phyloP scores from a whole-genome alignment of 2,113 vertebrate species.

The Microcebus murinus region DNA sequence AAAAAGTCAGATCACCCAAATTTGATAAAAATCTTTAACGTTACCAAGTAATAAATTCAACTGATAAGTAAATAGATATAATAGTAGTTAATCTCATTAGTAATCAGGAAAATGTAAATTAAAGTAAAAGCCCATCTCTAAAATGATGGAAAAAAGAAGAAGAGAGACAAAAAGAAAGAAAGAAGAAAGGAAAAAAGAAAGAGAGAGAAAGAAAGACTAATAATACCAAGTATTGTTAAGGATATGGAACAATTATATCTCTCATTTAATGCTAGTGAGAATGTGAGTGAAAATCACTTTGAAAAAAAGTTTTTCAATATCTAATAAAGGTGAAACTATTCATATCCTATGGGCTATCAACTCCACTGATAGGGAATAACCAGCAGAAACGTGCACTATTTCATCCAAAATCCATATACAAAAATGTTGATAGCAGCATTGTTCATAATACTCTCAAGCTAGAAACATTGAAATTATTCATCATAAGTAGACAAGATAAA shows the following conservation, averaged over 20 bases:
- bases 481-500: background rate
- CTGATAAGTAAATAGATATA: background rate
- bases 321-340: background rate
- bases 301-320: background rate
- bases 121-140: background rate
- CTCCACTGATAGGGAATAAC: background rate
- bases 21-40: background rate
- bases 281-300: background rate
- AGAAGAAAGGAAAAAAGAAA: no score
- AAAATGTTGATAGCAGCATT: background rate
- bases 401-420: background rate
- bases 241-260: background rate
- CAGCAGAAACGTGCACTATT: background rate
- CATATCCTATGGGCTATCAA: rapidly evolving
- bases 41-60: background rate
- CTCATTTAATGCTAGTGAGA: background rate
- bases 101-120: background rate
- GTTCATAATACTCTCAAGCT: background rate
- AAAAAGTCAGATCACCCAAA: background rate
- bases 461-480: background rate
- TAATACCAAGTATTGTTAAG: background rate
- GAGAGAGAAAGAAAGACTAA: background rate
- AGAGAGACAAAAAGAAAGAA: background rate
- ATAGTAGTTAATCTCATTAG: background rate
- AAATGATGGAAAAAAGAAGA: background rate